These are phyloP conservation scores for Cryptoprocta ferox DNA, from an alignment of 2,797 vertebrate species.

Conservation along the genomic window DNA sequence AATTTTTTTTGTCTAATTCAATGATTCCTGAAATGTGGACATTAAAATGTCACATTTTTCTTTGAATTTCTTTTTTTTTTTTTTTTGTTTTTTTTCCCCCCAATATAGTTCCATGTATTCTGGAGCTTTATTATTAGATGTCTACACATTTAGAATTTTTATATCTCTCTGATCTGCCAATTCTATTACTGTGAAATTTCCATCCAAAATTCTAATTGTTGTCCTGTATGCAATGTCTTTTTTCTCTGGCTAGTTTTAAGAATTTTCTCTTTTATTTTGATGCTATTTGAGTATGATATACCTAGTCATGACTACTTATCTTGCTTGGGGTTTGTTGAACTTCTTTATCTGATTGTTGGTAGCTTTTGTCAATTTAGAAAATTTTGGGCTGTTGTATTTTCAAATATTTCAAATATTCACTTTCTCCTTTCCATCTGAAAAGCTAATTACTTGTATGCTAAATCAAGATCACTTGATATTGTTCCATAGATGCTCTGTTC, in stretches of 20 bases:
- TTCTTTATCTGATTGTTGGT: not conserved
- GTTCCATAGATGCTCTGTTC: not conserved
- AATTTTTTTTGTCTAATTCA: slow-evolving; percentile 2
- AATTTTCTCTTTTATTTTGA: slow-evolving; percentile 19
- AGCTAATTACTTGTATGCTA: not conserved
- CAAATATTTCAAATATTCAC: not conserved
- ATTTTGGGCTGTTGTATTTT: not conserved
- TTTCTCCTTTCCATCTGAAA: not conserved
- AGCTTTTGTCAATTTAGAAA: not conserved
- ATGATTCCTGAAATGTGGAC: not conserved
- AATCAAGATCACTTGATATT: not conserved
- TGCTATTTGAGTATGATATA: not conserved
- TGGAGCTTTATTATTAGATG: not conserved
- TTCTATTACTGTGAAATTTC: slow-evolving; percentile 9
- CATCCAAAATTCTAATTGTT: not conserved
- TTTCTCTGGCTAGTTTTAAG: not conserved
- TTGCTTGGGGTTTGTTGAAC: not conserved
- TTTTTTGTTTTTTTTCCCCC: not conserved
- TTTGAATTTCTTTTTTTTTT: not conserved
- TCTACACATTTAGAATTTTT: not conserved
- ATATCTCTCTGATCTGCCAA: not conserved
- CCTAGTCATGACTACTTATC: not conserved
- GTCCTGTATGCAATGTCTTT: not conserved
- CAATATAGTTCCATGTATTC: not conserved
- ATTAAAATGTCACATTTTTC: not conserved